Evolutionary conservation across 2,888 invertebrate genomes (phyloP).

Genomic region (Ichneumon xanthorius): DNA sequence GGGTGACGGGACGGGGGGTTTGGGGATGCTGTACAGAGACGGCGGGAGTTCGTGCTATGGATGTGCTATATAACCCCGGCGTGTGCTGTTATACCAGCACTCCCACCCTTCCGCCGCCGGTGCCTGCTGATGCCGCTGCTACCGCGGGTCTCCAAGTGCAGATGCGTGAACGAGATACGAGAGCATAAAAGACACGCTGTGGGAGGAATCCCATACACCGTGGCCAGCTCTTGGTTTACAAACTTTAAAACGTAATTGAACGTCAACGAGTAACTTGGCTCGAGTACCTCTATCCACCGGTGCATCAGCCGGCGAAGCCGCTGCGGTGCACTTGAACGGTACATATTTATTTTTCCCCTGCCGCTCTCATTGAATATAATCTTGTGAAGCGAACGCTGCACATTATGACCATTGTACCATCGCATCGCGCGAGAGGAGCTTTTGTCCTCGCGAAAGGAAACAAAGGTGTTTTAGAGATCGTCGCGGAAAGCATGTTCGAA

Average conservation of each 20-base stretch:
- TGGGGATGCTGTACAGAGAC: constrained; percentile 19
- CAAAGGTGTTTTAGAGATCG: too few species aligned
- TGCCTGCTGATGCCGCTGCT: constrained; percentile 45
- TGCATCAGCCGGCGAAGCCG: constrained; percentile 14
- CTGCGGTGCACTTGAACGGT: constrained; percentile 13
- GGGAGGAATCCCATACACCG: constrained; percentile 68
- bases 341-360: constrained; percentile 18
- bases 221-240: constrained; percentile 73
- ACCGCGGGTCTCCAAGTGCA: constrained; percentile 66
- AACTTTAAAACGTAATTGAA: constrained; percentile 82
- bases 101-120: constrained; percentile 27
- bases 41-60: constrained; percentile 23
- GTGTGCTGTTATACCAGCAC: constrained; percentile 74
- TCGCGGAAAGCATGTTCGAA: too few species aligned
- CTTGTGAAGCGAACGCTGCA: not conserved
- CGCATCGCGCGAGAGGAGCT: too few species aligned
- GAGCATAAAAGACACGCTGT: constrained; percentile 79
- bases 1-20: constrained; percentile 14
- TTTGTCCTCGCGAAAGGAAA: too few species aligned
- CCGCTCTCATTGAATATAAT: constrained; percentile 9
- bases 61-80: constrained; percentile 38
- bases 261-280: constrained; percentile 76
- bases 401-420: not conserved
- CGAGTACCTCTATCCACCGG: constrained; percentile 41
- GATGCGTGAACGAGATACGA: constrained; percentile 81